Base-by-base conservation (phyloP, 2,888 invertebrate genomes). In the Trichacis sp. region DNA sequence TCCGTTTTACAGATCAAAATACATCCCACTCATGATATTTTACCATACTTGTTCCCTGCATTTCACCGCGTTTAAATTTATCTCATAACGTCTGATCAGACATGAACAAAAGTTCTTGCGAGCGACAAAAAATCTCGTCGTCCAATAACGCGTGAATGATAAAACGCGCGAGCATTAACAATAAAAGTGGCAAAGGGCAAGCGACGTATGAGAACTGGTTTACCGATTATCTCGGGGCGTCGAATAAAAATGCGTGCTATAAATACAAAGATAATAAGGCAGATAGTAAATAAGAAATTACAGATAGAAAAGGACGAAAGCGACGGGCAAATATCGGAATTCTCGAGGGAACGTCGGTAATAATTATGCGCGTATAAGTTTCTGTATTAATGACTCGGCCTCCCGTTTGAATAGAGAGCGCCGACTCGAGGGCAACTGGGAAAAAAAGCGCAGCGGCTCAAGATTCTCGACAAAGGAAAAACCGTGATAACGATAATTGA, bases 311-410 rank as follows among this genome's bases (percentile, higher is more conserved):
- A 64, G 63, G 52, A 54, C 36, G 61, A 61, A 58, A 61, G 64
- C 58, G 61, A 68, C 61, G 64, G 58, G 58, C 64, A 68, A 68
- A 68, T 59, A 64, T 58, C 59, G 49, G 68, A 68, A 68, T 64
- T 64, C 68, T 46, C 64, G 38, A 54, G 11, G 29, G 56, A 62
- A 59, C 38, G 60, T 52, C 58, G 64, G 52, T 59, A 60, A 68
- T 64, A 64, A 68, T 68, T 68, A 68, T 64, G 68, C 55, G 64
- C 58, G 68, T 61, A 68, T 64, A 62, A 68, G 56, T 64, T 68
- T 61, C 56, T 61, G 55, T 61, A 64, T 68, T 64, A 64, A 64
- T 64, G 68, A 64, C 57, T 56, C 60, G 43, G 49, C 63, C 63
- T 42, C 56, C 51, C 60, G 50, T 63, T 60, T 67, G 58, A 62